phyloP scores from a whole-genome alignment of 2,888 invertebrate genomes.

The Drosophila tripunctata region DNA sequence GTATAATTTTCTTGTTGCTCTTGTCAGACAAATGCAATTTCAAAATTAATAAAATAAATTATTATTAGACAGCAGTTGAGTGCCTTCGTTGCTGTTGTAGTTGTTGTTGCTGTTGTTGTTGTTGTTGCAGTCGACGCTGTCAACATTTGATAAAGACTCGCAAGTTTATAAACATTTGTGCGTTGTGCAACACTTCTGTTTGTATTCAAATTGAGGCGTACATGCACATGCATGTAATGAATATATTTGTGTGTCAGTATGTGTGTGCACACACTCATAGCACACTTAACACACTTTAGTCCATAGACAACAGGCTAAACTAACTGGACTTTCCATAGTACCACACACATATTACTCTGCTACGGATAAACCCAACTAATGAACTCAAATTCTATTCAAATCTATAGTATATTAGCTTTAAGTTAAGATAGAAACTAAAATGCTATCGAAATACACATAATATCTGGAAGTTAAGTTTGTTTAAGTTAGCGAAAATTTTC shows the following conservation, averaged over 20 bases:
- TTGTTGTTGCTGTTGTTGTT: not conserved
- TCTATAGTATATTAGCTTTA: not conserved
- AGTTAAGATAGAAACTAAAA: not conserved
- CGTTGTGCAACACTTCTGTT: constrained; percentile 32
- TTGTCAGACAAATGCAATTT: constrained; percentile 73
- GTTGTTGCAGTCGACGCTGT: constrained; percentile 22
- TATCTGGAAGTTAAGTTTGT: too few relatives aligned
- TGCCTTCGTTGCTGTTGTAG: not conserved
- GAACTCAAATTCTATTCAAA: not conserved
- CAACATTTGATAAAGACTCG: constrained; percentile 62
- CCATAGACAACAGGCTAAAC: constrained; percentile 1
- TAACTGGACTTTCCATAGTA: constrained; percentile 1
- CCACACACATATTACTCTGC: not conserved
- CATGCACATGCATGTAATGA: not conserved
- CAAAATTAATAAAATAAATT: constrained; percentile 80
- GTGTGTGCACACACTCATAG: not conserved
- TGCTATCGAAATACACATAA: too few relatives aligned
- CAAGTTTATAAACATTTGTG: constrained; percentile 43
- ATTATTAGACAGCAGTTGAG: constrained; percentile 66
- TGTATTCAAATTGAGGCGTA: not conserved
- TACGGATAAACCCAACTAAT: not conserved
- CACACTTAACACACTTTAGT: constrained; percentile 51
- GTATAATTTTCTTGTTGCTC: constrained; percentile 72
- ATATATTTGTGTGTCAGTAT: not conserved
- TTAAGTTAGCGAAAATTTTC: too few relatives aligned